These are phyloP conservation scores for Aphyosemion australe DNA, from an alignment of 2,113 vertebrate species.

Conservation along the genomic window DNA sequence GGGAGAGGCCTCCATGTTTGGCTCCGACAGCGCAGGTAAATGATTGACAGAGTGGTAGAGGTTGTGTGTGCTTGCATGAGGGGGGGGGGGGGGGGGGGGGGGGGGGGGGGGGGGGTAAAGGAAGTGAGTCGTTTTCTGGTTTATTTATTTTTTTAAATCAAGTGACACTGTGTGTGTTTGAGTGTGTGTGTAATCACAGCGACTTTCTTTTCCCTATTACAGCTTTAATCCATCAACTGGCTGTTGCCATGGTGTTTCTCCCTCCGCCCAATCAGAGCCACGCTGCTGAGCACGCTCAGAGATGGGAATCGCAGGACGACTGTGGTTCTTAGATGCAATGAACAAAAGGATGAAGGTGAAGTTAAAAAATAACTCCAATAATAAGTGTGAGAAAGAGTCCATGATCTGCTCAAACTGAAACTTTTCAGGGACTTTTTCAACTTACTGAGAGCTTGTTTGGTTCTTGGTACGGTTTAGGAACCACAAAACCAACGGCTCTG, in stretches of 20 bases:
- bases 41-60: slow-evolving; percentile 28
- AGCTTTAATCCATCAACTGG: slow-evolving; percentile 71
- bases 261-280: slow-evolving; percentile 47
- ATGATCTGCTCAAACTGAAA: neutral
- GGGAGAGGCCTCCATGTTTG: slow-evolving; percentile 47
- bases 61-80: slow-evolving; percentile 10
- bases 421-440: neutral
- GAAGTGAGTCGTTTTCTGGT: slow-evolving; percentile 31
- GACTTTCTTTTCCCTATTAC: slow-evolving; percentile 65
- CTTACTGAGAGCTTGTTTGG: neutral
- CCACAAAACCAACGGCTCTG: neutral
- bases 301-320: slow-evolving; percentile 23
- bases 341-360: slow-evolving; percentile 7
- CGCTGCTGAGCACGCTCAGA: slow-evolving; percentile 34
- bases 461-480: neutral
- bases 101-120: slow-evolving; percentile 3
- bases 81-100: no score
- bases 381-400: neutral
- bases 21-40: slow-evolving; percentile 32
- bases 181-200: slow-evolving; percentile 51
- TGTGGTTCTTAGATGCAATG: slow-evolving; percentile 16
- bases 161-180: slow-evolving; percentile 23
- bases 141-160: slow-evolving; percentile 53
- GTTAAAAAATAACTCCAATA: neutral
- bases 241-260: slow-evolving; percentile 66